Evolutionary conservation across 2,113 vertebrate genomes (phyloP), one percentile per base, ranked within the genome.

Genomic region (Apodemus speciosus): DNA sequence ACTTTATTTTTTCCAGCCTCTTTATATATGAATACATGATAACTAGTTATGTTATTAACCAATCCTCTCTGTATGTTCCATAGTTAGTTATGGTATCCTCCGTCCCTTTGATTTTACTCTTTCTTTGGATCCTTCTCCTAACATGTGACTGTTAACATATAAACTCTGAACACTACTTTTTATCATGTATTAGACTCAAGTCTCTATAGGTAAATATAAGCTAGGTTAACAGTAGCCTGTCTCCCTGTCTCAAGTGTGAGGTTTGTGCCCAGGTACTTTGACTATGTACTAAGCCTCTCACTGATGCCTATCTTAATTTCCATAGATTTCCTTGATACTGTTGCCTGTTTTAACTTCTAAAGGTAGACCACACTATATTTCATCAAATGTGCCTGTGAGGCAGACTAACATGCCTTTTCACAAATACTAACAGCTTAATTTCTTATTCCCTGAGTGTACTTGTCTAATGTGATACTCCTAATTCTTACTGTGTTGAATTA

Each of bases 31-130:
- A 51, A 56, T 75, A 7, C 13, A 27, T 72, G 43, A 88, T 69
- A 93, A 80, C 27, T 80, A 73, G 14, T 71, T 92, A 38, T n/a
- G 30, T 92, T 75, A 60, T 91, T 94, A n/a, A 88, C 35, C 30
- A 91, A 1, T 89, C 40, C 75, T 62, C 32, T 80, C 30, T 73
- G 10, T 75, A 58, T 92, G 73, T 21, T 89, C 23, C 88, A 1
- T 43, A 46, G 83, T 88, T 88, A 80, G 53, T 16, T 49, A 32
- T 2, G 73, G 13, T 71, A 62, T 76, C 95, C 23, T 94, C n/a
- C 9, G 77, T 92, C 66, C 15, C 27, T 73, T 89, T 80, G 49
- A 9, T 60, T 83, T 51, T 95, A 73, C 75, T 80, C n/a, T 80
- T 60, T 35, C 46, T 81, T 81, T 81, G 35, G 79, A 38, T 11